phyloP scores from a whole-genome alignment of 2,888 invertebrate species.

The Scaptomyza flava region DNA sequence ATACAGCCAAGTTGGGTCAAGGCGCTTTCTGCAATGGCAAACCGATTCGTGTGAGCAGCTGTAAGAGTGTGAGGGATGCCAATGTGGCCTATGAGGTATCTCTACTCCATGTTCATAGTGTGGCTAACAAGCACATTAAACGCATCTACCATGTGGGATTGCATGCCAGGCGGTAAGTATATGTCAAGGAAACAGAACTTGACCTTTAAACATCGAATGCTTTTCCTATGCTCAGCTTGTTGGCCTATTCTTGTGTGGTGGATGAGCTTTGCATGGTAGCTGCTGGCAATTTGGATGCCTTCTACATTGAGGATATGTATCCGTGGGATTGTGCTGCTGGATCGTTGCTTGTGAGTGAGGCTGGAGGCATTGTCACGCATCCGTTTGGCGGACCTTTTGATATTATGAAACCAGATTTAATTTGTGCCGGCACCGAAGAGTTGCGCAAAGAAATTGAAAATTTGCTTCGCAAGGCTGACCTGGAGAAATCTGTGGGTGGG shows the following conservation, averaged over 20 bases:
- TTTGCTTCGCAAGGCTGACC: slow-evolving; percentile 85
- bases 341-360: slow-evolving; percentile 89
- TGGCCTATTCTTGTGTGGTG: slow-evolving; percentile 90
- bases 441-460: slow-evolving; percentile 85
- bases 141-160: slow-evolving; percentile 82
- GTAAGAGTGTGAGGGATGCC: slow-evolving; percentile 75
- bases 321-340: slow-evolving; percentile 93
- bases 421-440: slow-evolving; percentile 85
- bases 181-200: not conserved
- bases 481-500: slow-evolving; percentile 78
- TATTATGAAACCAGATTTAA: slow-evolving; percentile 86
- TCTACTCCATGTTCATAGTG: slow-evolving; percentile 74
- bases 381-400: slow-evolving; percentile 86
- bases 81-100: slow-evolving; percentile 84
- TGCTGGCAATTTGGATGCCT: slow-evolving; percentile 88
- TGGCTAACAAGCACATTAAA: slow-evolving; percentile 82
- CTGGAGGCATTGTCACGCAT: slow-evolving; percentile 89
- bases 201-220: not conserved
- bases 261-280: slow-evolving; percentile 90
- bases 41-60: slow-evolving; percentile 86
- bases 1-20: slow-evolving; percentile 88
- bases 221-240: slow-evolving; percentile 67
- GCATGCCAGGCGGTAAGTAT: slow-evolving; percentile 80
- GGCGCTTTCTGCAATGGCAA: slow-evolving; percentile 91
- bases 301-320: slow-evolving; percentile 89